phyloP scores from a whole-genome alignment of 1,140 invertebrate genomes.

The Ectropis grisescens region DNA sequence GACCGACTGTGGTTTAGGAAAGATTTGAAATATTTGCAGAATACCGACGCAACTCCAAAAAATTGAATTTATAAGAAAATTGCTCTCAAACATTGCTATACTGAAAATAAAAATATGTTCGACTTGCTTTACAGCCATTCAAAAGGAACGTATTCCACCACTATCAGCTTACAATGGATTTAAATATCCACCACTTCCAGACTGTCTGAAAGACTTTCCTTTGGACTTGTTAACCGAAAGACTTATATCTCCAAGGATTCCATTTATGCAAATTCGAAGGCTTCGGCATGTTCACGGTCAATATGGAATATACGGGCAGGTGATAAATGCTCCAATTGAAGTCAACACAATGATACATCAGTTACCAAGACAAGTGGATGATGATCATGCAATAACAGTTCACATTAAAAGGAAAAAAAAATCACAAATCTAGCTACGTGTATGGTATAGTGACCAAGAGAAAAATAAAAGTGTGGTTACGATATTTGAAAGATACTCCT shows the following conservation, averaged over 20 bases:
- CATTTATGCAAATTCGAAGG: slow-evolving; percentile 15
- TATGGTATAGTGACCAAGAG: slow-evolving; percentile 10
- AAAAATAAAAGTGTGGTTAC: slow-evolving; percentile 11
- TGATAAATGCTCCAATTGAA: slow-evolving; percentile 14
- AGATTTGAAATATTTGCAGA: slow-evolving; percentile 10
- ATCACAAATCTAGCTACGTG: slow-evolving; percentile 10
- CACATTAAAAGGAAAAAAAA: slow-evolving; percentile 12
- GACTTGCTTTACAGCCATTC: too few relatives aligned
- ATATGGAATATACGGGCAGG: slow-evolving; percentile 11
- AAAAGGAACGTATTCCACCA: slow-evolving; percentile 10
- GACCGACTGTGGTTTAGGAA: slow-evolving; percentile 10
- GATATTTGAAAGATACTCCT: slow-evolving; percentile 13
- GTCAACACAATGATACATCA: slow-evolving; percentile 14
- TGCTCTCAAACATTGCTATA: slow-evolving; percentile 12
- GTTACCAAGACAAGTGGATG: slow-evolving; percentile 13
- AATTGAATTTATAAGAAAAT: too few relatives aligned
- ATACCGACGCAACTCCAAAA: background rate
- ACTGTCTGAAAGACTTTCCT: slow-evolving; percentile 12
- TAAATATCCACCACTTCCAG: slow-evolving; percentile 12
- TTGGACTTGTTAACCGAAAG: slow-evolving; percentile 13
- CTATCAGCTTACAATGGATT: slow-evolving; percentile 14
- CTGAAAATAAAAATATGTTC: too few relatives aligned
- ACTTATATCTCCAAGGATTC: slow-evolving; percentile 14
- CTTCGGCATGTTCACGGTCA: slow-evolving; percentile 9
- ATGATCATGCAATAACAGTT: slow-evolving; percentile 14